A percentile compares a stretch with the other conserved stretches of the same genome.
Evolutionary conservation across 2,888 invertebrate genomes (phyloP).

Genomic region (Brachyptera putata): DNA sequence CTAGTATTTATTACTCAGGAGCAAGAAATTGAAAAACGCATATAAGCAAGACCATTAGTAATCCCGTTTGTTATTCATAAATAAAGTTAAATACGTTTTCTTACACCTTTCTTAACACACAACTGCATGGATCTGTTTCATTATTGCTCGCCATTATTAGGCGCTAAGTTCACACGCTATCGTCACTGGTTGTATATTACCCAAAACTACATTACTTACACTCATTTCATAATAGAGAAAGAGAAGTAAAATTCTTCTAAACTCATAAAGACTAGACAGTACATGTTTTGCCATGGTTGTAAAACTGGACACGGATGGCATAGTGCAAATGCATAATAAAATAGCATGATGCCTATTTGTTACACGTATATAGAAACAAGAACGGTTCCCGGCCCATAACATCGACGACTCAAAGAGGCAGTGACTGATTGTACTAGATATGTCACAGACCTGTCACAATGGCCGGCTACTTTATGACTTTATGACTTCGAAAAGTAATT

Average conservation of each 20-base stretch:
- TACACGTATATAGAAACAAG: neutral
- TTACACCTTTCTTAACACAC: neutral
- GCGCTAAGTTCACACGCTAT: neutral
- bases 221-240: neutral
- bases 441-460: neutral
- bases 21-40: conserved; percentile 28
- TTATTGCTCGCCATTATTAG: neutral
- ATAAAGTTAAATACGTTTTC: conserved; percentile 6
- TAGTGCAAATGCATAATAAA: neutral
- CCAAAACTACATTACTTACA: neutral
- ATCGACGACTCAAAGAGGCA: neutral
- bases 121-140: neutral
- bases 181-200: neutral
- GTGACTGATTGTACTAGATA: neutral
- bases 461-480: neutral
- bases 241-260: no score
- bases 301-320: neutral
- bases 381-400: neutral
- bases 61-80: neutral
- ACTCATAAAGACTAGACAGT: no score
- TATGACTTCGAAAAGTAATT: neutral
- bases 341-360: conserved; percentile 2
- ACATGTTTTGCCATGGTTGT: neutral
- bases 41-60: conserved; percentile 18
- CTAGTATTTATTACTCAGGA: conserved; percentile 29